Percentiles rank a stretch among this genome's conserved stretches.
phyloP scores from a whole-genome alignment of 1,140 invertebrate species.

The Octopus sinensis region DNA sequence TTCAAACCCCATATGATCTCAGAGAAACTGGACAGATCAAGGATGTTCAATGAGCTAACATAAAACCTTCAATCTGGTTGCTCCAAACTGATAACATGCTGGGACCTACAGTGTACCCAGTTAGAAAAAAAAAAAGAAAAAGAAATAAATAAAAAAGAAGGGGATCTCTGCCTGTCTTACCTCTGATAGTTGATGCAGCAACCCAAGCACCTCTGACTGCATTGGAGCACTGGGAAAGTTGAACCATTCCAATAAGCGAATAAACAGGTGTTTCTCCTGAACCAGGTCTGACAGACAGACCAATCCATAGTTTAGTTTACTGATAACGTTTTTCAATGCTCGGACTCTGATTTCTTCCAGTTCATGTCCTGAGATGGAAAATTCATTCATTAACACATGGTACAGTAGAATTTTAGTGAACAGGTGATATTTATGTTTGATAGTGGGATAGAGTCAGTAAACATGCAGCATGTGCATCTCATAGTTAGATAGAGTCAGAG shows the following conservation, averaged over 20 bases:
- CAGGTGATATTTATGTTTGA: background rate
- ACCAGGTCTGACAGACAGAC: slow-evolving; percentile 53
- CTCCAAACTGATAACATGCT: background rate
- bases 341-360: slow-evolving; percentile 54
- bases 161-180: slow-evolving; percentile 30
- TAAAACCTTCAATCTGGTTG: background rate
- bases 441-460: background rate
- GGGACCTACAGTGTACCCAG: background rate
- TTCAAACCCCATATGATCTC: too few species aligned
- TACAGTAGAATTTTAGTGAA: background rate
- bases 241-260: slow-evolving; percentile 55
- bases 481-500: background rate
- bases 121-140: background rate
- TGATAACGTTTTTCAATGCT: slow-evolving; percentile 52
- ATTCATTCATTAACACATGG: background rate
- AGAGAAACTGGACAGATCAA: background rate
- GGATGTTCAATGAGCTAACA: background rate
- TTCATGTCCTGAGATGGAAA: slow-evolving; percentile 43
- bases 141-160: background rate
- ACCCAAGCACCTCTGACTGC: slow-evolving; percentile 42
- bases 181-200: slow-evolving; percentile 46
- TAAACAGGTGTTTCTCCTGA: slow-evolving; percentile 52
- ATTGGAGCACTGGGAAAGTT: slow-evolving; percentile 47
- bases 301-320: slow-evolving; percentile 52
- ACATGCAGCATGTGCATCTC: background rate